Evolutionary conservation across 2,888 invertebrate species (phyloP), one percentile per base, ranked within the genome.

Genomic region (Coenonympha glycerion): DNA sequence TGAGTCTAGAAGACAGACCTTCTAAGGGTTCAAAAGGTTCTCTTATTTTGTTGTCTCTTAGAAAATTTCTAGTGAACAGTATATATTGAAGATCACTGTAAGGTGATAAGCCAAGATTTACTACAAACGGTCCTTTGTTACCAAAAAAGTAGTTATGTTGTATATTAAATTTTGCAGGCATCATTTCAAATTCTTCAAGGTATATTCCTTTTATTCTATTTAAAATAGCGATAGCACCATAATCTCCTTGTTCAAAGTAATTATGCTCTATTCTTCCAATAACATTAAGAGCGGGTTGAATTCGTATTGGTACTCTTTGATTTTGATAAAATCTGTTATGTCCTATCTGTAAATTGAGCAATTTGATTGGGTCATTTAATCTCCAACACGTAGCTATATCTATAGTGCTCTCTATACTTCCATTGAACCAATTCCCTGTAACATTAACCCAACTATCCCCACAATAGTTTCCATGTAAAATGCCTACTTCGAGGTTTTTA

Each of bases 381-480:
- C 81, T 88, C 94, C 95, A 97, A 76, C 97, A 98, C 0, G 96
- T 93, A 52, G 92, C 89, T 48, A 97, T 88, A 68, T 95, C 93
- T 21, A 98, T 81, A 1, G 94, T 95, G 53, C 93, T 93, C 64
- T 92, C 91, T 21, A 89, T 72, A 62, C 95, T 95, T 39, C 91
- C 91, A 61, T 93, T 93, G 73, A 98, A 96, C 76, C 89, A 91
- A 71, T 96, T 97, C n/a, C 94, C 94, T 1, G 95, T 96, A n/a
- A 98, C 90, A 74, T 98, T 98, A 1, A 98, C 92, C 84, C 93
- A 92, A 36, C 93, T 91, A 63, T 91, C 89, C 3, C 93, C 92
- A 67, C 98, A 98, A 69, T 92, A 97, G 76, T 99, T 99, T 2
- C 98, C 98, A 59, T 98, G 93, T 44, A 97, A 82, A 34, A 99